Conservation (phyloP, 2,888 invertebrate genomes). For the Dryadula phaetusa region DNA sequence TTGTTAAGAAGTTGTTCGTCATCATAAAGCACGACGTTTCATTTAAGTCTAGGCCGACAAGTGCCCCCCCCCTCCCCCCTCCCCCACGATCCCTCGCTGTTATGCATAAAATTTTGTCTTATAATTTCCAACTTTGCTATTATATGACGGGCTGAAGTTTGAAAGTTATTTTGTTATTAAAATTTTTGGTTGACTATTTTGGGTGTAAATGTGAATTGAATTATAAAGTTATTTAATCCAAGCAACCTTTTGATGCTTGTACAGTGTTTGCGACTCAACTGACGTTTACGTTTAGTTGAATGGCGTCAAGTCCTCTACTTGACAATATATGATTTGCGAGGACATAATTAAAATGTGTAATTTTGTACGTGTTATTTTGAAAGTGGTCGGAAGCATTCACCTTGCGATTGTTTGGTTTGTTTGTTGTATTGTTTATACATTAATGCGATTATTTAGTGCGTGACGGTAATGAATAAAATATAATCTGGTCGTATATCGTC, state of each 20-base stretch:
- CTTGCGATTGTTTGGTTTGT: conserved; percentile 33
- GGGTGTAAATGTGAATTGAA: conserved; percentile 80
- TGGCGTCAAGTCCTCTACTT: conserved; percentile 49
- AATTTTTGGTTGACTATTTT: conserved; percentile 72
- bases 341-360: conserved; percentile 42
- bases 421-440: conserved; percentile 70
- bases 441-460: not conserved
- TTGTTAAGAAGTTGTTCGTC: conserved; percentile 83
- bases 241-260: conserved; percentile 75
- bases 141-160: conserved; percentile 81
- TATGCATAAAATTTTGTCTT: conserved; percentile 84
- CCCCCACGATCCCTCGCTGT: conserved; percentile 73
- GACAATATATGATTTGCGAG: conserved; percentile 53
- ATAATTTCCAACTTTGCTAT: conserved; percentile 83
- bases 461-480: not conserved
- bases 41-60: conserved; percentile 82
- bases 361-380: conserved; percentile 27
- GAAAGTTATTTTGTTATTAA: conserved; percentile 84
- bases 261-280: conserved; percentile 71
- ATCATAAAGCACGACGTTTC: conserved; percentile 81
- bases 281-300: conserved; percentile 60
- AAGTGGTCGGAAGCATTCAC: conserved; percentile 36
- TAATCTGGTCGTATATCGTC: no score
- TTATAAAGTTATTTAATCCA: conserved; percentile 81
- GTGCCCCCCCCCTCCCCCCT: conserved; percentile 69